Percentiles rank a stretch among this genome's conserved stretches.
Conservation (phyloP, 2,888 invertebrate species). For the Meganola albula region DNA sequence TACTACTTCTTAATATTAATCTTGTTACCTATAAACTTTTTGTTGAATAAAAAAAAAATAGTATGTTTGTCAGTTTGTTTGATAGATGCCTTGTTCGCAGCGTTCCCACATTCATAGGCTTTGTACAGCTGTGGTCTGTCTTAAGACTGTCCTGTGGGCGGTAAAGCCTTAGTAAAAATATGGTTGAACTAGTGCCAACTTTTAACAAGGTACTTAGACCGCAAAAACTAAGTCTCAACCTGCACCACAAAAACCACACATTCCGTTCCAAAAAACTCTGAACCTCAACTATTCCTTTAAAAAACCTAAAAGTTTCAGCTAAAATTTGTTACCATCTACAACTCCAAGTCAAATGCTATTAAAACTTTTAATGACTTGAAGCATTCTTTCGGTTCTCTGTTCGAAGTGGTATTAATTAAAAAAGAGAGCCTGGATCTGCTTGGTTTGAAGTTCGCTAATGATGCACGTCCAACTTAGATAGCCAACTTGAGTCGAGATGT, state of each 20-base stretch:
- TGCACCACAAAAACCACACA: slow-evolving; percentile 11
- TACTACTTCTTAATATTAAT: no score
- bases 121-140: no score
- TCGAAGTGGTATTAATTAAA: slow-evolving; percentile 77
- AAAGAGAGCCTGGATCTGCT: slow-evolving; percentile 63
- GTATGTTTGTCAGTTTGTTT: no score
- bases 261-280: slow-evolving; percentile 24
- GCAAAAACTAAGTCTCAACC: slow-evolving; percentile 5
- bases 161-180: no score
- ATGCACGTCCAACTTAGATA: slow-evolving; percentile 32
- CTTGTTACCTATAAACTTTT: no score
- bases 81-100: no score
- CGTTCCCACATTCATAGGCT: no score
- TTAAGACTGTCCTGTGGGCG: no score
- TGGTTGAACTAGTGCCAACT: no score
- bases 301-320: slow-evolving; percentile 53
- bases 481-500: slow-evolving; percentile 25
- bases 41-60: no score
- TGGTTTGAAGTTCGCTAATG: slow-evolving; percentile 38
- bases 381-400: slow-evolving; percentile 70
- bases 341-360: slow-evolving; percentile 69
- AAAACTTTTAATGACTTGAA: slow-evolving; percentile 75
- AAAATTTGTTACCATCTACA: slow-evolving; percentile 63
- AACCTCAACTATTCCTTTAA: slow-evolving; percentile 34
- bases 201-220: neutral